A percentile compares a stretch with the other conserved stretches of the same genome.
These are phyloP conservation scores for Steatornis caripensis DNA, from an alignment of 2,113 vertebrate genomes.

Conservation along the genomic window DNA sequence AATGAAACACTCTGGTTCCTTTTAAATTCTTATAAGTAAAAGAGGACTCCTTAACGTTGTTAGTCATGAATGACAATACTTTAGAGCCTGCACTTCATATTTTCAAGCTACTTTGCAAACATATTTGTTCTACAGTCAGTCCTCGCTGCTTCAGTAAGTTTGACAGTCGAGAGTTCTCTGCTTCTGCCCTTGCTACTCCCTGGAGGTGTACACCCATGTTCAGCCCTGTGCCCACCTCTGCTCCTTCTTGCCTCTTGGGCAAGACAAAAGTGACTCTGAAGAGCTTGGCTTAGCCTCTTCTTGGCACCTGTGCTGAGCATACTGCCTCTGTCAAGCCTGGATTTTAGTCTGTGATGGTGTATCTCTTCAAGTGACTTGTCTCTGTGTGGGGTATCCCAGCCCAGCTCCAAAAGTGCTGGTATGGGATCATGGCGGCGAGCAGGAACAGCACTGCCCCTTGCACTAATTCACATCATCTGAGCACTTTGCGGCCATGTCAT, in stretches of 20 bases:
- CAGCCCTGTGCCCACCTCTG: fast-evolving
- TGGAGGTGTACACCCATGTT: neutral
- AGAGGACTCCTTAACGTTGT: neutral
- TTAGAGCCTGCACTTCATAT: neutral
- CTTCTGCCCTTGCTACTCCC: neutral
- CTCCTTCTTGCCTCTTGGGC: neutral
- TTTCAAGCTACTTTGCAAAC: neutral
- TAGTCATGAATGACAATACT: neutral
- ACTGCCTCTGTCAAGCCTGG: neutral
- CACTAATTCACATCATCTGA: neutral
- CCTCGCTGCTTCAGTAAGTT: neutral
- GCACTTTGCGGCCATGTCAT: fast-evolving
- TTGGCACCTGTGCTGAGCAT: fast-evolving
- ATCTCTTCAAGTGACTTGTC: fast-evolving
- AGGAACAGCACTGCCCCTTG: neutral
- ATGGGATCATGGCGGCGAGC: fast-evolving
- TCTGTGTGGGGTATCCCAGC: neutral
- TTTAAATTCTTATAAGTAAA: neutral
- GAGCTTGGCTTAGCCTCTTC: neutral
- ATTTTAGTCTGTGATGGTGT: fast-evolving
- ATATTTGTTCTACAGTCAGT: neutral
- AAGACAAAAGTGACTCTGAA: neutral
- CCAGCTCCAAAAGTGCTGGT: neutral
- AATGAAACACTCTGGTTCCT: neutral
- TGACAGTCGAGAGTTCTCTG: fast-evolving